Evolutionary conservation across 1,140 invertebrate species (phyloP), one percentile per base, ranked within the genome.

Genomic region (Drosophila willistoni): DNA sequence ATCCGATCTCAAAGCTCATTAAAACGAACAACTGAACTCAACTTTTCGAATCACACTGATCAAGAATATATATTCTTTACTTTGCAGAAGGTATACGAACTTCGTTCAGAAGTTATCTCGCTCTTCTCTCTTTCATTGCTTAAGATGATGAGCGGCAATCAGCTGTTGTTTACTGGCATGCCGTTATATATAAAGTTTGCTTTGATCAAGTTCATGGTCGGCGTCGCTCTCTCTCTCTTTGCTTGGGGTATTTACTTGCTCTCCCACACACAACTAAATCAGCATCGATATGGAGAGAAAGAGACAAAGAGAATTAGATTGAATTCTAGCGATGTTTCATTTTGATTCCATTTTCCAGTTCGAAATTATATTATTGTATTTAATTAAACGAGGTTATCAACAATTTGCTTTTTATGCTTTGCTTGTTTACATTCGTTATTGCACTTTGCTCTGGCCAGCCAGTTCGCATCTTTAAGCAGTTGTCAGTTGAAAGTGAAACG

Each of bases 401-500:
- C 56, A 34, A 59, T 59, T 59, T 13, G 22, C 17, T 33, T 25
- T 55, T 55, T 47, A 47, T 47, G 44, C 44, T 51, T 51, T 51
- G 19, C 44, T 51, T 59, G 56, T 59, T 59, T 59, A 36, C 33
- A 59, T 59, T 12, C 7, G n/a, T 59, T 19, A 14, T 19, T 59
- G 56, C 56, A 59, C 56, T 59, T 59, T 59, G 56, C 22, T 39
- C 56, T 36, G 33, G 29, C 33, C 10, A 17, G 34, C 33, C 33
- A n/a, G 7, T 17, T 36, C 14, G 7, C 56, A 59, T 34, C 56
- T 59, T 59, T 36, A 9, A 36, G 55, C 7, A 14, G 4, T 41
- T 29, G 42, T 65, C 72, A 82, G 79, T 86, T 60, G 61, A 66
- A 77, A 79, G 71, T 62, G 62, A 82, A 67, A 66, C 54, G 44